Percentiles rank a stretch among this genome's conserved stretches.
Evolutionary conservation across 1,140 invertebrate genomes (phyloP).

Genomic region (Drosophila setifemur): DNA sequence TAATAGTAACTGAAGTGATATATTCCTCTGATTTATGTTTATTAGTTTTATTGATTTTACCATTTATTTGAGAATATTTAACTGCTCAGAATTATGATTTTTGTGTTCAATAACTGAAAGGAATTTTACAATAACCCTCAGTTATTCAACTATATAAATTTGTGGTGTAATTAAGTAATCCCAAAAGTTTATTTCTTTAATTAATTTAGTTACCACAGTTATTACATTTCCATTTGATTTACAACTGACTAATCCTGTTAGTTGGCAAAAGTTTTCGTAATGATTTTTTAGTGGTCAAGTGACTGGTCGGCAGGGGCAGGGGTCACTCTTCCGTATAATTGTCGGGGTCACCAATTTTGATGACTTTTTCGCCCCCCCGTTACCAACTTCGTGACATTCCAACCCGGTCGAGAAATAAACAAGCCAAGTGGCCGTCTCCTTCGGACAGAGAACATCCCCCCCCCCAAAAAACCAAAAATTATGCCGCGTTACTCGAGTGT

Average conservation of each 20-base stretch:
- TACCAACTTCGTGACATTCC: background rate
- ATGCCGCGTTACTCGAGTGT: slow-evolving; percentile 48
- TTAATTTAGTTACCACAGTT: too few relatives aligned
- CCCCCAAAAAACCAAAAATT: slow-evolving; percentile 9
- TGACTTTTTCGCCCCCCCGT: slow-evolving; percentile 12
- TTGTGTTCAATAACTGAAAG: too few relatives aligned
- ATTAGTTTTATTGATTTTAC: too few relatives aligned
- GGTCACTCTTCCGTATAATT: slow-evolving; percentile 36
- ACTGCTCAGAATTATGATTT: too few relatives aligned
- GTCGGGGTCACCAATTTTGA: slow-evolving; percentile 44
- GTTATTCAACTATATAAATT: too few relatives aligned
- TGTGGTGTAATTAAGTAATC: too few relatives aligned
- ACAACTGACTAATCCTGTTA: slow-evolving; percentile 41
- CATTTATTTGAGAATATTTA: too few relatives aligned
- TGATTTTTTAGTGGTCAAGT: slow-evolving; percentile 31
- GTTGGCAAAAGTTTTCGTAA: slow-evolving; percentile 21
- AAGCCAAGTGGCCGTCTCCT: slow-evolving; percentile 32
- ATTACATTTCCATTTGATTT: too few relatives aligned
- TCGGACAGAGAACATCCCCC: background rate
- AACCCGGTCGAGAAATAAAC: slow-evolving; percentile 26
- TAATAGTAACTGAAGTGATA: background rate
- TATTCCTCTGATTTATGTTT: background rate
- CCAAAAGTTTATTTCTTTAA: too few relatives aligned
- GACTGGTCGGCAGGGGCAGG: slow-evolving; percentile 15
- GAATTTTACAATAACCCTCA: too few relatives aligned